A percentile compares a stretch with the other conserved stretches of the same genome.
Evolutionary conservation across 2,113 vertebrate species (phyloP).

Genomic region (Labrus mixtus): DNA sequence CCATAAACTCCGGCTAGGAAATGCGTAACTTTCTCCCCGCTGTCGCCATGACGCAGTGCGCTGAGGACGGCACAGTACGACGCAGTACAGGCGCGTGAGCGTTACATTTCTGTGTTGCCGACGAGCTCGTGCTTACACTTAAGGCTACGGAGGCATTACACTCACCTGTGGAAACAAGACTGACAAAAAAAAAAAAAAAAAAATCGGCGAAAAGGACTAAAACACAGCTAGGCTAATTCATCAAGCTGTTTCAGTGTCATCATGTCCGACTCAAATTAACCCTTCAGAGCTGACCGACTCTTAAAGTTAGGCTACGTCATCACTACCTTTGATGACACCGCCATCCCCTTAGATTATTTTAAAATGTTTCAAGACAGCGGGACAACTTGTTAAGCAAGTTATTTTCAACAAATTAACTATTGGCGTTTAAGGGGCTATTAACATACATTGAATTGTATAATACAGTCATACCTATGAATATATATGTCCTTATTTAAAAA

Average conservation of each 20-base stretch:
- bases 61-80: not conserved
- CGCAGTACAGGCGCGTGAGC: not conserved
- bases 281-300: slow-evolving; percentile 46
- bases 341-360: too few species aligned
- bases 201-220: not conserved
- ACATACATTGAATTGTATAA: too few species aligned
- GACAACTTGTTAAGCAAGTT: not conserved
- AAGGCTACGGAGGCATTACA: not conserved
- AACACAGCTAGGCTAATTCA: not conserved
- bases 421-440: not conserved
- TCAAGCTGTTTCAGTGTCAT: slow-evolving; percentile 44
- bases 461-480: not conserved
- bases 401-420: not conserved
- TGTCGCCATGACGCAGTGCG: slow-evolving; percentile 59
- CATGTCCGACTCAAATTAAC: slow-evolving; percentile 60
- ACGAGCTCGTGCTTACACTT: not conserved
- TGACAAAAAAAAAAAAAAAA: too few species aligned
- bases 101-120: not conserved
- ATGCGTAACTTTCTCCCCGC: slow-evolving; percentile 45
- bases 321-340: not conserved
- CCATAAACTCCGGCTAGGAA: slow-evolving; percentile 39
- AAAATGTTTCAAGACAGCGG: not conserved
- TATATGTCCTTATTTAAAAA: not conserved
- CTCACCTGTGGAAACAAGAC: slow-evolving; percentile 5
- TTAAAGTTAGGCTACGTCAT: not conserved